These are phyloP conservation scores for Rotaria macrura DNA, from an alignment of 2,888 invertebrate species.

Conservation along the genomic window DNA sequence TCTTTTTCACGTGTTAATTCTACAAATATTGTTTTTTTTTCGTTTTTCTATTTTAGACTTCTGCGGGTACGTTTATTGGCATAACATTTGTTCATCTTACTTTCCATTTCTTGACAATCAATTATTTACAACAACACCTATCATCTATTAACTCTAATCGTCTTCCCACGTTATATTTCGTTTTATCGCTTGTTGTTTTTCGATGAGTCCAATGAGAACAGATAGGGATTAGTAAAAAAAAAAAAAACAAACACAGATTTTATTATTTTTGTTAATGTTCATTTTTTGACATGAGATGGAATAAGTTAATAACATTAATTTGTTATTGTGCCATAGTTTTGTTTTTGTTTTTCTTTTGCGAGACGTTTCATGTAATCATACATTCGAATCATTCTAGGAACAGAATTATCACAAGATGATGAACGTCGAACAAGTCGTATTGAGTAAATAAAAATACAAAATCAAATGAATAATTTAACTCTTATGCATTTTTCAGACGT, in stretches of 20 bases:
- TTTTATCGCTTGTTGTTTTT: background rate
- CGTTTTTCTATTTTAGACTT: background rate
- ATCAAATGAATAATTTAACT: too few relatives aligned
- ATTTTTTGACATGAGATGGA: background rate
- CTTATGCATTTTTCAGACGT: background rate
- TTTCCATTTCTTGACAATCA: slow-evolving; percentile 8
- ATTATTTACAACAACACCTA: background rate
- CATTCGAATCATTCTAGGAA: background rate
- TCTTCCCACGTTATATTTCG: background rate
- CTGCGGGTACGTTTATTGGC: slow-evolving; percentile 8
- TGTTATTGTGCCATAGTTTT: background rate
- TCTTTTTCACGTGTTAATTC: background rate
- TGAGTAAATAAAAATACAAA: background rate
- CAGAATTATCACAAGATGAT: background rate
- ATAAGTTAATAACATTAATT: background rate
- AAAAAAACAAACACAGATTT: background rate
- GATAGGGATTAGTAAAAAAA: background rate
- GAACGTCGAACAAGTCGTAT: background rate
- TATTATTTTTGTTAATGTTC: background rate
- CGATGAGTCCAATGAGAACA: background rate
- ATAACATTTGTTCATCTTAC: background rate
- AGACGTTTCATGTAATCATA: background rate
- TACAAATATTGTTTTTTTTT: background rate
- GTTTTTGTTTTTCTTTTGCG: background rate
- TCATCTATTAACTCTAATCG: background rate